These are phyloP conservation scores for Rana temporaria DNA, from an alignment of 2,113 vertebrate genomes.

Conservation along the genomic window DNA sequence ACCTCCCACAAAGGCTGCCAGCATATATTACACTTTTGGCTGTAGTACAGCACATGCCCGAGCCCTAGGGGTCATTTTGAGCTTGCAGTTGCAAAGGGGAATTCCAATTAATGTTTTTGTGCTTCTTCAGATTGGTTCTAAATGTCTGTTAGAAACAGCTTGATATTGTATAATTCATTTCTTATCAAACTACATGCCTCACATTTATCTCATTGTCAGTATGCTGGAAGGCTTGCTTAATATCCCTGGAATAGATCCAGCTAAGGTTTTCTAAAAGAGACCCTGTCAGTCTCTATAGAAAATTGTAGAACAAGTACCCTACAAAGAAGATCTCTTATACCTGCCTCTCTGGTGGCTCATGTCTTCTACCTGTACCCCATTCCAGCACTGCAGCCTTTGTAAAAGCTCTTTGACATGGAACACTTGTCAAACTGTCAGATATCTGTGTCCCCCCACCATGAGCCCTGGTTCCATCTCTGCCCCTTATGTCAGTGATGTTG, in stretches of 20 bases:
- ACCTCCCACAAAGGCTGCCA: conserved; percentile 50
- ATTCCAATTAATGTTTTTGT: conserved; percentile 41
- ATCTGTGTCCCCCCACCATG: no score
- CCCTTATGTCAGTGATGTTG: no score
- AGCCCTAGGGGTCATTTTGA: conserved; percentile 41
- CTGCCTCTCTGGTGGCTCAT: no score
- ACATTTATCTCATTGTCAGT: conserved; percentile 1
- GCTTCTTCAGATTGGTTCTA: conserved; percentile 37
- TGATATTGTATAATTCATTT: conserved; percentile 24
- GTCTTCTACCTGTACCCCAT: no score
- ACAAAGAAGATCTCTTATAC: no score
- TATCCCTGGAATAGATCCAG: background rate
- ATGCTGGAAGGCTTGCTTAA: conserved; percentile 7
- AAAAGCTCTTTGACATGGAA: no score
- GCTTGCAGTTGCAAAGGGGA: conserved; percentile 33
- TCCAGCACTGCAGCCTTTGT: no score
- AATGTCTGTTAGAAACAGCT: conserved; percentile 42
- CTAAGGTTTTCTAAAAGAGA: background rate
- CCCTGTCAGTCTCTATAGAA: background rate
- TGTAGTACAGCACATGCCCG: conserved; percentile 24
- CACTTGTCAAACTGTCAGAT: no score
- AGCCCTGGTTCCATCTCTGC: no score
- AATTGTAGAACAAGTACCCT: no score
- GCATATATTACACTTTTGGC: conserved; percentile 46
- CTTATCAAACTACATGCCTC: conserved; percentile 1